Percentiles rank a stretch among this genome's conserved stretches.
Evolutionary conservation across 23 tunicate genomes (phyloP).

Genomic region (Phallusia fumigata): DNA sequence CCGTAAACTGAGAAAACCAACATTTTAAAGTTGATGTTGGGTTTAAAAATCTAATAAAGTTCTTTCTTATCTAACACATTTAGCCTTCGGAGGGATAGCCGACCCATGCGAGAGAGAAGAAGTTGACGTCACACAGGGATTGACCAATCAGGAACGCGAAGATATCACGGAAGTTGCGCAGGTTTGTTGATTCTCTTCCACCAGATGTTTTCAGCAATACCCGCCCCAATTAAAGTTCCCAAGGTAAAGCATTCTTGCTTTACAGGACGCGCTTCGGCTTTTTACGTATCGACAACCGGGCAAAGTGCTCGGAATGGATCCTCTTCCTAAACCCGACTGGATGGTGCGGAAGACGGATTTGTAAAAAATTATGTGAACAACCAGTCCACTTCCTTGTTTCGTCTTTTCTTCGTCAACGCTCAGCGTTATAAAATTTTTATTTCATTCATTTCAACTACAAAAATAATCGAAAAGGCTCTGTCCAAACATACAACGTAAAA

Average conservation of each 20-base stretch:
- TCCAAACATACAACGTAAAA: background rate
- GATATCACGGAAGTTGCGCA: conserved; percentile 68
- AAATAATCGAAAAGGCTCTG: background rate
- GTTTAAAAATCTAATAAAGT: too few relatives aligned
- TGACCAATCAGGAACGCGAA: conserved; percentile 70
- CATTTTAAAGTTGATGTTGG: too few relatives aligned
- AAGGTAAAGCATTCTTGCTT: conserved; percentile 6
- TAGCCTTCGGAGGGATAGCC: conserved; percentile 21
- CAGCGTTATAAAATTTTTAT: background rate
- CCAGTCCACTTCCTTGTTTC: too few relatives aligned
- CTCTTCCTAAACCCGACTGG: conserved; percentile 19
- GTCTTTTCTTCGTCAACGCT: too few relatives aligned
- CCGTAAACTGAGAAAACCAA: too few relatives aligned
- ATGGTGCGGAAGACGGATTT: background rate
- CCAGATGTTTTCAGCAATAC: background rate
- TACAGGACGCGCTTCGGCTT: conserved; percentile 54
- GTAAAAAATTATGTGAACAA: too few relatives aligned
- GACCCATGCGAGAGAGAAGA: conserved; percentile 74
- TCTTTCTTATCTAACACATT: background rate
- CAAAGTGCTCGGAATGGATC: conserved; percentile 62
- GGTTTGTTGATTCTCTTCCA: conserved; percentile 18
- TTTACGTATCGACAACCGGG: conserved; percentile 49
- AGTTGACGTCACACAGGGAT: conserved; percentile 41
- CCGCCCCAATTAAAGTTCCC: too few relatives aligned
- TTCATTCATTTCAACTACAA: conserved; percentile 3